Evolutionary conservation across 2,888 invertebrate genomes (phyloP).

Genomic region (Pammene fasciana): DNA sequence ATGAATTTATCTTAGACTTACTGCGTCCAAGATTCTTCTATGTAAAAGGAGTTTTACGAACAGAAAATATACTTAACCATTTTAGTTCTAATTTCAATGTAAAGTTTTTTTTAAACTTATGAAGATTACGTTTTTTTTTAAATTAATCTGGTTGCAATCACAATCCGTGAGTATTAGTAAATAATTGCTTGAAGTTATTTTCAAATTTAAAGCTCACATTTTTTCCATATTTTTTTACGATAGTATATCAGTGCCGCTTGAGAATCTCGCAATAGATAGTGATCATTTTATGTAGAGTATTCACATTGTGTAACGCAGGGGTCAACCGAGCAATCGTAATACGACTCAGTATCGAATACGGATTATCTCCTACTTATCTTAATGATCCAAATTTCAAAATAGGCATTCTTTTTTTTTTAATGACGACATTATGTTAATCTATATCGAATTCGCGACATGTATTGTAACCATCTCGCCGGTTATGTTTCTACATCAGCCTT

Average conservation of each 20-base stretch:
- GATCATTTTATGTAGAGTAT: slow-evolving; percentile 36
- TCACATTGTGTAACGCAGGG: slow-evolving; percentile 33
- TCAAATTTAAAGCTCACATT: not conserved
- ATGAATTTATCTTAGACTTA: slow-evolving; percentile 3
- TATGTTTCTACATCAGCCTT: no score
- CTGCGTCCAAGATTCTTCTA: slow-evolving; percentile 8
- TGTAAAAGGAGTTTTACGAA: not conserved
- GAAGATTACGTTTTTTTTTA: no score
- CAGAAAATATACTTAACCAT: not conserved
- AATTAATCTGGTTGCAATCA: no score
- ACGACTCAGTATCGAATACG: slow-evolving; percentile 37
- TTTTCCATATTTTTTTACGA: slow-evolving; percentile 1
- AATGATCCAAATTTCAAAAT: slow-evolving; percentile 37
- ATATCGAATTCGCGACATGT: slow-evolving; percentile 15
- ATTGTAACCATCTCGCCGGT: not conserved
- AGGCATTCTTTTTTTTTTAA: slow-evolving; percentile 31
- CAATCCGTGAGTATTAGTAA: no score
- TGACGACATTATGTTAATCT: slow-evolving; percentile 26
- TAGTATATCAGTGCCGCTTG: slow-evolving; percentile 5
- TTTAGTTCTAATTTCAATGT: not conserved
- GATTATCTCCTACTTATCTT: slow-evolving; percentile 40
- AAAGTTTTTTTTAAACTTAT: no score
- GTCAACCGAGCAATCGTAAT: slow-evolving; percentile 39
- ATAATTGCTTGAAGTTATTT: no score
- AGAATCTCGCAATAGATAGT: slow-evolving; percentile 33